Evolutionary conservation across 2,888 invertebrate genomes (phyloP).

Genomic region (Mechanitis messenoides): DNA sequence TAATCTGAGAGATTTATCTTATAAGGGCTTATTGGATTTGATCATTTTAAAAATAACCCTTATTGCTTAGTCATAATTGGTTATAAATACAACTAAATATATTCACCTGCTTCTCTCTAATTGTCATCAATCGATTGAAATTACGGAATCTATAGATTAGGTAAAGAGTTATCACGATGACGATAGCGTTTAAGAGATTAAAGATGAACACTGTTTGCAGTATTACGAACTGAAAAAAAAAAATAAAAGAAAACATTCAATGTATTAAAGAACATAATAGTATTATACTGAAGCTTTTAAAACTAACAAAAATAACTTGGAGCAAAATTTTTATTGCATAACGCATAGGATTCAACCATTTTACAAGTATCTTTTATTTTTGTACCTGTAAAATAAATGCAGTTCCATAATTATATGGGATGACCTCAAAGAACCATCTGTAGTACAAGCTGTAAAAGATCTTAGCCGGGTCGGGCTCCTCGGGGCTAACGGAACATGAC

Average conservation of each 20-base stretch:
- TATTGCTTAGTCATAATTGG: too few relatives aligned
- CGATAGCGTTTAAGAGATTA: conserved; percentile 24
- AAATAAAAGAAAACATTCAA: neutral
- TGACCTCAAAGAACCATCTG: conserved; percentile 11
- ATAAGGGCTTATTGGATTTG: too few relatives aligned
- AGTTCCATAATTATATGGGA: conserved; percentile 16
- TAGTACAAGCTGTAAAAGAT: conserved; percentile 9
- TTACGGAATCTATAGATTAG: conserved; percentile 30
- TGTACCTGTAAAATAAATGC: conserved; percentile 22
- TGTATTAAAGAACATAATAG: too few relatives aligned
- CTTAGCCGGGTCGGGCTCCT: neutral
- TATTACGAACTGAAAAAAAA: conserved; percentile 29
- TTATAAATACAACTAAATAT: too few relatives aligned
- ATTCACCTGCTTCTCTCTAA: conserved; percentile 18
- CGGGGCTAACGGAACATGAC: neutral
- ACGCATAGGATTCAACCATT: too few relatives aligned
- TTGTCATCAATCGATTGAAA: conserved; percentile 28
- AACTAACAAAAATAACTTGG: too few relatives aligned
- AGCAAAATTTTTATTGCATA: too few relatives aligned
- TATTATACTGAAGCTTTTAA: too few relatives aligned
- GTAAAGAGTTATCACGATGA: conserved; percentile 26
- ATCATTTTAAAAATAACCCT: too few relatives aligned
- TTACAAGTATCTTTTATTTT: neutral
- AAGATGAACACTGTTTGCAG: conserved; percentile 24
- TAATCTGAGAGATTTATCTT: too few relatives aligned